These are phyloP conservation scores for Cheilosia scutellata DNA, from an alignment of 2,888 invertebrate species.

Conservation along the genomic window DNA sequence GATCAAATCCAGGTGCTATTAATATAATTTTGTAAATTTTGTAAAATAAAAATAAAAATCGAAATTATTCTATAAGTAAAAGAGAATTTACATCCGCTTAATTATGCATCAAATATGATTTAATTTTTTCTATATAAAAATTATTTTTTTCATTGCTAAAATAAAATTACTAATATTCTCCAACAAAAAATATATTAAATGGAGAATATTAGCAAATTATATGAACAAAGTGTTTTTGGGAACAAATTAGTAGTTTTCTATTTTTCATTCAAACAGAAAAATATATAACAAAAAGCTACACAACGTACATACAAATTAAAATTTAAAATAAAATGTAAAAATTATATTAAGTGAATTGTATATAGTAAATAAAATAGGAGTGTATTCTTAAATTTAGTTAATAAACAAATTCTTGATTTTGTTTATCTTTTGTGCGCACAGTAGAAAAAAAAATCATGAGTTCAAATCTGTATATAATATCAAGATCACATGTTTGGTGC, in stretches of 20 bases:
- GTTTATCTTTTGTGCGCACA: conserved; percentile 37
- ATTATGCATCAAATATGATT: conserved; percentile 44
- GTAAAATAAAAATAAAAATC: conserved; percentile 32
- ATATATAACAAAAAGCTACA: conserved; percentile 12
- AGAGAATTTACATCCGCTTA: conserved; percentile 74
- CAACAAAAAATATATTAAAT: not conserved
- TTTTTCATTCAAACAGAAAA: conserved; percentile 52
- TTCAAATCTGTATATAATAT: conserved; percentile 51
- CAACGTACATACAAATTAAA: conserved; percentile 19
- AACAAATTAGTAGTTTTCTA: conserved; percentile 78
- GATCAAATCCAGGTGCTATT: conserved; percentile 5
- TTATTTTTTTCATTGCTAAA: conserved; percentile 31
- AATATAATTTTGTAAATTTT: conserved; percentile 23
- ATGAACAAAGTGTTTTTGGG: conserved; percentile 78
- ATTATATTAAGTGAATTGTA: conserved; percentile 22
- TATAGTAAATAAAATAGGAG: conserved; percentile 11
- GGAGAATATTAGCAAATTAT: conserved; percentile 74
- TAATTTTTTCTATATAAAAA: conserved; percentile 17
- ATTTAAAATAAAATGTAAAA: conserved; percentile 6
- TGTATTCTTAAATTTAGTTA: not conserved
- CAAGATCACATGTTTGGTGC: conserved; percentile 38
- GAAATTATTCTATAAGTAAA: conserved; percentile 45
- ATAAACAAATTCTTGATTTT: not conserved
- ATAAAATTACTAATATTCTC: conserved; percentile 53
- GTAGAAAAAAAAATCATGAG: conserved; percentile 19